phyloP scores from a whole-genome alignment of 1,140 invertebrate species.

The Maconellicoccus hirsutus region DNA sequence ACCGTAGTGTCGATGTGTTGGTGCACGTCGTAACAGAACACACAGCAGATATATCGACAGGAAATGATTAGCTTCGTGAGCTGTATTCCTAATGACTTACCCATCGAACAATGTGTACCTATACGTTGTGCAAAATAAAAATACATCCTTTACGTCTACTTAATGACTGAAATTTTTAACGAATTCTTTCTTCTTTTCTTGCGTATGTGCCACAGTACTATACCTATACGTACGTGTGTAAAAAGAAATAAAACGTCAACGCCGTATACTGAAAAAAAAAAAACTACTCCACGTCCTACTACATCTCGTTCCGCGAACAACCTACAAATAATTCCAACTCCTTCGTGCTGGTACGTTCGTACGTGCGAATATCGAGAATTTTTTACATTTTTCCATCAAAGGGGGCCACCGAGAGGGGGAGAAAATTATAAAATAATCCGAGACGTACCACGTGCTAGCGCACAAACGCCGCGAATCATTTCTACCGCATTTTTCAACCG shows the following conservation, averaged over 20 bases:
- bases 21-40: too few species aligned
- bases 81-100: slow-evolving; percentile 6
- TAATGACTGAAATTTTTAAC: slow-evolving; percentile 6
- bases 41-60: slow-evolving; percentile 12
- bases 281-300: neutral
- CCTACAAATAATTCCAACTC: neutral
- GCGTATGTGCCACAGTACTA: too few species aligned
- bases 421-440: too few species aligned
- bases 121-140: neutral
- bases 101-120: slow-evolving; percentile 13
- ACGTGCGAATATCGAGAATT: neutral
- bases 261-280: neutral
- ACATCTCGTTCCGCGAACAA: too few species aligned
- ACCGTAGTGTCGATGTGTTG: neutral
- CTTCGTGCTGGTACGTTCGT: neutral
- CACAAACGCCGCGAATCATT: too few species aligned
- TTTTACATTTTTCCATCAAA: neutral
- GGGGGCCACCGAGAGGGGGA: neutral
- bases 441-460: too few species aligned
- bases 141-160: neutral
- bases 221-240: neutral
- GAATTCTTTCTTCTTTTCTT: neutral
- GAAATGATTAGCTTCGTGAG: slow-evolving; percentile 22
- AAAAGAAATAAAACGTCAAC: slow-evolving; percentile 5
- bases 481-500: too few species aligned